A percentile compares a stretch with the other conserved stretches of the same genome.
These are phyloP conservation scores for Pitta sordida DNA, from an alignment of 2,113 vertebrate genomes.

Conservation along the genomic window DNA sequence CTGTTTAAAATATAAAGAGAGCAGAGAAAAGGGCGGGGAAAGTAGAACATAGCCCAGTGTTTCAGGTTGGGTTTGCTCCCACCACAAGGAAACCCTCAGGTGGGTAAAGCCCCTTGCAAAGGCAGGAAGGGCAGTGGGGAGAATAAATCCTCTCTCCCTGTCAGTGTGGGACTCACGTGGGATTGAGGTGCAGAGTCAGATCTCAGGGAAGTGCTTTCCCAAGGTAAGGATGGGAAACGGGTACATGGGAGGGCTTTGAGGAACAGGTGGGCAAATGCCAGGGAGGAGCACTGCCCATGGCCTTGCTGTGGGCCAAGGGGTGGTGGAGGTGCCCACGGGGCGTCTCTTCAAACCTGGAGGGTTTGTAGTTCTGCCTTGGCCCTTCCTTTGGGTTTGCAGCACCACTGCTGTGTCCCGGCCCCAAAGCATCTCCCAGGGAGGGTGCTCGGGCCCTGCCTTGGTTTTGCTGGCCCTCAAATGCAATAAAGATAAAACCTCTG, in stretches of 20 bases:
- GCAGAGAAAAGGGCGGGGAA: background rate
- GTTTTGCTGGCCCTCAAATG: background rate
- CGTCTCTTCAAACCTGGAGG: background rate
- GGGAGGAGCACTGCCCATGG: fast-evolving
- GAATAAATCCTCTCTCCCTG: background rate
- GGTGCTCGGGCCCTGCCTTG: background rate
- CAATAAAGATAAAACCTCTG: background rate
- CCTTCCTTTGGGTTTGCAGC: background rate
- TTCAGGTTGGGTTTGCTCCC: fast-evolving
- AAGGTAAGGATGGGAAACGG: background rate
- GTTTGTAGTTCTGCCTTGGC: background rate
- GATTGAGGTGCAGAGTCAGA: background rate
- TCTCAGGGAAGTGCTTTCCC: background rate
- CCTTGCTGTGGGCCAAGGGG: background rate
- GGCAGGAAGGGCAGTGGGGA: fast-evolving
- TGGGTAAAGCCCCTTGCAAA: background rate
- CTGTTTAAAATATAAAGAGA: background rate
- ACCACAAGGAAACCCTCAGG: background rate
- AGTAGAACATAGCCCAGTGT: background rate
- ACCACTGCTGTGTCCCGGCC: background rate
- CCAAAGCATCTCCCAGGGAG: background rate
- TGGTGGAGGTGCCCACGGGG: background rate
- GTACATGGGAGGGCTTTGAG: background rate
- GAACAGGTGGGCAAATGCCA: background rate
- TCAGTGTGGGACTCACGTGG: fast-evolving